Conservation (phyloP, 2,888 invertebrate genomes). For the Xestia xanthographa region DNA sequence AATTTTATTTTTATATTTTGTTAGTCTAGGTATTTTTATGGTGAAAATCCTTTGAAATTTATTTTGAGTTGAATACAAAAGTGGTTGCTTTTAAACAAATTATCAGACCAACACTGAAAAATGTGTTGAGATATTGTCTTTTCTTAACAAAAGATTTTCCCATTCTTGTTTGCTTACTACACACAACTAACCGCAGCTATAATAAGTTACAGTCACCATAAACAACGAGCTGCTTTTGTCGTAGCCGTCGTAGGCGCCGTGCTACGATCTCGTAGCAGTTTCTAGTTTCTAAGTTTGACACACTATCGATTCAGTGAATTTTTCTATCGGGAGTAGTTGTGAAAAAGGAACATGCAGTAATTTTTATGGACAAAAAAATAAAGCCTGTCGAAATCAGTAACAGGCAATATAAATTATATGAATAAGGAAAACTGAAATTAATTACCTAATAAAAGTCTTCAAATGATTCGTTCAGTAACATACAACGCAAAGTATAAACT, state of each 20-base stretch:
- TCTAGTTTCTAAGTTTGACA: background rate
- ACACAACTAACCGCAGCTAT: background rate
- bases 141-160: background rate
- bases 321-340: background rate
- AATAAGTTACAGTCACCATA: background rate
- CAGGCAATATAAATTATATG: background rate
- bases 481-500: background rate
- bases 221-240: background rate
- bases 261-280: conserved; percentile 9
- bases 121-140: background rate
- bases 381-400: background rate
- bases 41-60: background rate
- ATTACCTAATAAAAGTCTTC: background rate
- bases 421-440: background rate
- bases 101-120: background rate
- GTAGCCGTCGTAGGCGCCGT: conserved; percentile 13
- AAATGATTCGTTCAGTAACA: background rate
- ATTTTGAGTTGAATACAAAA: background rate
- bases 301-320: background rate
- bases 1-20: background rate
- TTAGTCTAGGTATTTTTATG: background rate
- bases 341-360: background rate
- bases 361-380: background rate
- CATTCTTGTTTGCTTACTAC: background rate
- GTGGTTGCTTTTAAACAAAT: background rate